Conservation (phyloP, 1,140 invertebrate species). For the Ephestia elutella region DNA sequence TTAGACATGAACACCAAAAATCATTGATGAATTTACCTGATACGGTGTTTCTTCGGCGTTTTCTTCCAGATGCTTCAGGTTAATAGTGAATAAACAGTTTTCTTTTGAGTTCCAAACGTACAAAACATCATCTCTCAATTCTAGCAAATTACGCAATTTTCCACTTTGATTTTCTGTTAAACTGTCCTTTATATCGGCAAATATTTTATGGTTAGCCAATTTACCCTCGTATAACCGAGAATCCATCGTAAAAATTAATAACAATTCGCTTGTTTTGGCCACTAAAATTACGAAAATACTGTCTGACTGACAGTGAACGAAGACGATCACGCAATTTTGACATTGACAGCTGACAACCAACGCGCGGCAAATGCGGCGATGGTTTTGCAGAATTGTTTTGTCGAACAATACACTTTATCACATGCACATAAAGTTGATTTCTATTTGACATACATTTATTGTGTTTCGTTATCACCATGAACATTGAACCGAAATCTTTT, state of each 20-base stretch:
- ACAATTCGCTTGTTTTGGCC: neutral
- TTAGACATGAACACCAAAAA: neutral
- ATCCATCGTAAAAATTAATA: constrained; percentile 63
- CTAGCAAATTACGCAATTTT: constrained; percentile 78
- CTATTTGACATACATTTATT: no score
- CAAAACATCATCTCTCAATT: constrained; percentile 78
- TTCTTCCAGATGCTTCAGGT: constrained; percentile 75
- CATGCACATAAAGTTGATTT: no score
- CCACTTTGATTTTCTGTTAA: constrained; percentile 69
- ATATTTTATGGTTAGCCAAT: constrained; percentile 76
- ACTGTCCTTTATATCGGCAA: constrained; percentile 74
- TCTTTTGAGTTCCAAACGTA: constrained; percentile 79
- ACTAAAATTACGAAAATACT: neutral
- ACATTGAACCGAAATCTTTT: no score
- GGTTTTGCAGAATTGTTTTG: no score
- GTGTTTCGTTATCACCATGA: no score
- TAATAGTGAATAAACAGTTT: constrained; percentile 77
- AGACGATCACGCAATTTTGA: neutral
- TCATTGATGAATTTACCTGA: constrained; percentile 71
- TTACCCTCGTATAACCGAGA: constrained; percentile 73
- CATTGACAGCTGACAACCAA: neutral
- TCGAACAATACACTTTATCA: no score
- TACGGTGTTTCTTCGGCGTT: constrained; percentile 71
- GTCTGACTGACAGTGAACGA: neutral
- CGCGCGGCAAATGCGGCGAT: neutral